Evolutionary conservation across 1,140 invertebrate species (phyloP).

Genomic region (Branchinecta lindahli): DNA sequence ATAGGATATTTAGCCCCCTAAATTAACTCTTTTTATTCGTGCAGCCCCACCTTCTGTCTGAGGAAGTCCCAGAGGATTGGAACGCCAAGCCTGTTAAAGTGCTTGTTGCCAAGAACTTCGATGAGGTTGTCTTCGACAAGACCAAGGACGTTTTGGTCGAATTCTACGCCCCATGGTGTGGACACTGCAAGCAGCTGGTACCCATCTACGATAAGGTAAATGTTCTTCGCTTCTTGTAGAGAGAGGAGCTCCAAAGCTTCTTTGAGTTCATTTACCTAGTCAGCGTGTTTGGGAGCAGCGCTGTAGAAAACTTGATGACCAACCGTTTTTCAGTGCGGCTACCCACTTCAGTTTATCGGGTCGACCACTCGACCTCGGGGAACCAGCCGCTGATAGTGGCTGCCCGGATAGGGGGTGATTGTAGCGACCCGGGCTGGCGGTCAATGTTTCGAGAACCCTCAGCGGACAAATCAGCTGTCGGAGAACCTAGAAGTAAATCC

Average conservation of each 20-base stretch:
- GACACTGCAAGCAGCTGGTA: constrained; percentile 89
- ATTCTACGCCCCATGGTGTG: constrained; percentile 97
- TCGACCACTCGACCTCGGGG: too few relatives aligned
- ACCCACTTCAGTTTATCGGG: background rate
- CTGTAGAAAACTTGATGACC: background rate
- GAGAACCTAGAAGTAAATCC: too few relatives aligned
- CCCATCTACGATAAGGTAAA: constrained; percentile 70
- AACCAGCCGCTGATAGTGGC: too few relatives aligned
- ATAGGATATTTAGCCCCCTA: constrained; percentile 15
- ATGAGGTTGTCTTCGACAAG: constrained; percentile 74
- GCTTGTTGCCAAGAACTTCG: constrained; percentile 89
- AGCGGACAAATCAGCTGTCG: too few relatives aligned
- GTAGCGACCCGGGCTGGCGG: too few relatives aligned
- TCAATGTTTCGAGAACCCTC: too few relatives aligned
- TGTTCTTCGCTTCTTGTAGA: constrained; percentile 27
- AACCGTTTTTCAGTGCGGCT: background rate
- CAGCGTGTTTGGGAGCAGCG: too few relatives aligned
- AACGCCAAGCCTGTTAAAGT: constrained; percentile 86
- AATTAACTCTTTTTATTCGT: constrained; percentile 19
- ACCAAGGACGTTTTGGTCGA: constrained; percentile 90
- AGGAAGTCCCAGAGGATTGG: constrained; percentile 94
- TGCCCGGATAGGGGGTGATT: too few relatives aligned
- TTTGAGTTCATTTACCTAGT: too few relatives aligned
- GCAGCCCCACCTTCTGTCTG: constrained; percentile 70
- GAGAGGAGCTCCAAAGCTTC: constrained; percentile 16